Evolutionary conservation across 92 coral and sea anemone species (phyloP).

Genomic region (Zoanthus sansibaricus): DNA sequence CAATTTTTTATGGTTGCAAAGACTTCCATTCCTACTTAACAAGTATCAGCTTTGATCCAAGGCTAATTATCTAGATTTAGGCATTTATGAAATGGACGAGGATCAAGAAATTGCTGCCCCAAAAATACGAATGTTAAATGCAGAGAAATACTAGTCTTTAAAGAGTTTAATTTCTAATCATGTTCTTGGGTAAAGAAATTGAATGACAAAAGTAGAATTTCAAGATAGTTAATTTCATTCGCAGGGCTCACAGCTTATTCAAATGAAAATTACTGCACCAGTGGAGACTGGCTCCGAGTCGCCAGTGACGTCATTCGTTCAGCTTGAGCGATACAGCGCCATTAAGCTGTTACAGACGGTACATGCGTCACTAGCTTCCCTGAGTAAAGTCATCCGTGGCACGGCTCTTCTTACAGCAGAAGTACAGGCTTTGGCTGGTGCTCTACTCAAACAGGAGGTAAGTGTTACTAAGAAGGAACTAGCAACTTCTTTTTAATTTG

Average conservation of each 20-base stretch:
- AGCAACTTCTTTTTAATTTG: background rate
- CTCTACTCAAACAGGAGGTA: slow-evolving; percentile 92
- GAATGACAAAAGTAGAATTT: background rate
- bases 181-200: background rate
- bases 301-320: slow-evolving; percentile 97
- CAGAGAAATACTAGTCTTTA: background rate
- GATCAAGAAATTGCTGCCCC: background rate
- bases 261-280: slow-evolving; percentile 92
- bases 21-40: too few relatives aligned
- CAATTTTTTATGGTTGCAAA: too few relatives aligned
- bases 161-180: background rate
- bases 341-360: slow-evolving; percentile 90
- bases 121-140: background rate
- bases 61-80: too few relatives aligned
- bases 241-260: slow-evolving; percentile 97
- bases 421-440: slow-evolving; percentile 92
- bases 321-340: slow-evolving; percentile 91
- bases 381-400: slow-evolving; percentile 96
- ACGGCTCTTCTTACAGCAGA: slow-evolving; percentile 90
- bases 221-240: background rate
- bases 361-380: slow-evolving; percentile 95
- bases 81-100: too few relatives aligned
- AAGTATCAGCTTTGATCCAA: too few relatives aligned
- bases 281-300: slow-evolving; percentile 96
- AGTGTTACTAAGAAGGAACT: background rate